A percentile compares a stretch with the other conserved stretches of the same genome.
Evolutionary conservation across 2,888 invertebrate species (phyloP).

Genomic region (Megaustenia siamemsis): DNA sequence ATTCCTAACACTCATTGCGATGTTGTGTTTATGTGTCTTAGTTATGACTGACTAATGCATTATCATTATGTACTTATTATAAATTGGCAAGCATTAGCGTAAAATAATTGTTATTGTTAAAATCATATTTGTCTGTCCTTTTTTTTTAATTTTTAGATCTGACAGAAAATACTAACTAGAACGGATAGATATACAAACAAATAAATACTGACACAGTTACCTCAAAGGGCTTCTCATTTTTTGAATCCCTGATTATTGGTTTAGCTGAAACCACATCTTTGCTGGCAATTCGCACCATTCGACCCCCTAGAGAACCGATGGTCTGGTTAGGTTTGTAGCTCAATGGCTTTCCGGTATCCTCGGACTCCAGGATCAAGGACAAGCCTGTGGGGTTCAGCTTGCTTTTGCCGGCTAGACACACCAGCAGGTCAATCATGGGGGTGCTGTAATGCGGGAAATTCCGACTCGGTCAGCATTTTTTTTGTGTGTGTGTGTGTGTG

Average conservation of each 20-base stretch:
- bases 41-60: too few relatives aligned
- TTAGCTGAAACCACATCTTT: slow-evolving; percentile 72
- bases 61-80: too few relatives aligned
- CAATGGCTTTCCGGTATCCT: slow-evolving; percentile 82
- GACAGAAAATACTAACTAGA: too few relatives aligned
- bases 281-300: slow-evolving; percentile 81
- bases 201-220: too few relatives aligned
- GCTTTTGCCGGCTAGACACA: slow-evolving; percentile 86
- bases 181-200: too few relatives aligned
- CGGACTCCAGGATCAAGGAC: slow-evolving; percentile 84
- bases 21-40: too few relatives aligned
- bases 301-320: slow-evolving; percentile 83
- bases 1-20: too few relatives aligned
- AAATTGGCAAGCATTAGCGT: too few relatives aligned
- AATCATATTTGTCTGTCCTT: too few relatives aligned
- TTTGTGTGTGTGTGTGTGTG: too few relatives aligned
- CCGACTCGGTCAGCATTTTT: neutral
- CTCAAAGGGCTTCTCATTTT: slow-evolving; percentile 83
- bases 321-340: slow-evolving; percentile 88
- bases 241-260: slow-evolving; percentile 81
- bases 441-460: slow-evolving; percentile 82
- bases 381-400: slow-evolving; percentile 86
- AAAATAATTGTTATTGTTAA: too few relatives aligned
- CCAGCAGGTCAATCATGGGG: slow-evolving; percentile 89
- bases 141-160: too few relatives aligned